A percentile compares a stretch with the other conserved stretches of the same genome.
These are phyloP conservation scores for Limnodromus scolopaceus DNA, from an alignment of 2,797 vertebrate species.

Conservation along the genomic window DNA sequence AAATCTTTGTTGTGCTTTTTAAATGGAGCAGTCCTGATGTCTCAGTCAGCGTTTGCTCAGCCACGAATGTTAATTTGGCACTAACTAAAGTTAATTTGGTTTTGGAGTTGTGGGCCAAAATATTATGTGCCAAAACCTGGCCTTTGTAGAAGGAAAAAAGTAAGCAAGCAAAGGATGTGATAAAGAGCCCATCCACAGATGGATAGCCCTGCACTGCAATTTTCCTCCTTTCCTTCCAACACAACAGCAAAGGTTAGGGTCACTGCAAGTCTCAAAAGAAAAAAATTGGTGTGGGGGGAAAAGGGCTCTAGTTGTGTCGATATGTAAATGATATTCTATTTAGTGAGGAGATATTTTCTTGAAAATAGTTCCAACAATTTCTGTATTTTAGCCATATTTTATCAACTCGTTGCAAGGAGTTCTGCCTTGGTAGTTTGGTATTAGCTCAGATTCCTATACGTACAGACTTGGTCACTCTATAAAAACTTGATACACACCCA, in stretches of 20 bases:
- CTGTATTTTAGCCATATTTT: background rate
- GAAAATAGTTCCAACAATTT: background rate
- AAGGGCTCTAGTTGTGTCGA: accelerated
- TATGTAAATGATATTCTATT: background rate
- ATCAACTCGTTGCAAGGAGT: background rate
- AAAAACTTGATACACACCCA: background rate
- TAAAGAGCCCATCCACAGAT: background rate
- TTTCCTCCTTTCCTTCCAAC: background rate
- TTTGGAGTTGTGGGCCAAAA: background rate
- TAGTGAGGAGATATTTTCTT: background rate
- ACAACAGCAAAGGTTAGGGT: background rate
- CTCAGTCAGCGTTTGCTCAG: background rate
- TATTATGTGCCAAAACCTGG: background rate
- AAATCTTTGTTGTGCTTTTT: background rate
- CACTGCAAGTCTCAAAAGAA: background rate
- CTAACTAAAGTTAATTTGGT: background rate
- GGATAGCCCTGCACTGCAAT: background rate
- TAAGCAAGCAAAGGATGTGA: background rate
- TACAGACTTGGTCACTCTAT: background rate
- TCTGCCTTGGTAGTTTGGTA: background rate
- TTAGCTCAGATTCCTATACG: background rate
- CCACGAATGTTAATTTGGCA: background rate
- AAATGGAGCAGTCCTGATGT: background rate
- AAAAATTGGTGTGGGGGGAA: accelerated
- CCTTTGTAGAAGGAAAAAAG: background rate